A percentile compares a stretch with the other conserved stretches of the same genome.
phyloP scores from a whole-genome alignment of 2,113 vertebrate species.

The Delphinus delphis region DNA sequence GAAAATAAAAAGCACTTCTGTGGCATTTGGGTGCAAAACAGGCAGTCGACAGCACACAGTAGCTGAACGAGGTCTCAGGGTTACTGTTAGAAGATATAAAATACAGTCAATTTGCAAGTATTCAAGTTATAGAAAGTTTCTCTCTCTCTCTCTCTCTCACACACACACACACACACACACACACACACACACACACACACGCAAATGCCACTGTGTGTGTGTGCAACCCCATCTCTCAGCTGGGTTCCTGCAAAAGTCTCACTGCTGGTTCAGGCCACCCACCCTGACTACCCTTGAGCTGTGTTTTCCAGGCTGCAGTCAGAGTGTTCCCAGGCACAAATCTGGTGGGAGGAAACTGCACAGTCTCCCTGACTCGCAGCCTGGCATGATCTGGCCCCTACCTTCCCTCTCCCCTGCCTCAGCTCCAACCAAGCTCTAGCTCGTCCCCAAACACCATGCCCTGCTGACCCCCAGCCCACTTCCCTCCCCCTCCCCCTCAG shows the following conservation, averaged over 20 bases:
- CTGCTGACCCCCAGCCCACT: not conserved
- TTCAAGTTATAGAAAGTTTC: not conserved
- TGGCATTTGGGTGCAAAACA: not conserved
- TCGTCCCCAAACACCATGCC: too few relatives aligned
- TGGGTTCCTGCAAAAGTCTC: not conserved
- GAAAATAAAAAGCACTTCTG: not conserved
- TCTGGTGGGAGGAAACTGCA: not conserved
- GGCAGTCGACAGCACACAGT: not conserved
- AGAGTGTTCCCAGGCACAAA: not conserved
- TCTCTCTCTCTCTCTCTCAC: too few relatives aligned
- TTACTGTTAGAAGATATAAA: not conserved
- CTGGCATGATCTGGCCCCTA: not conserved
- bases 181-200: not conserved
- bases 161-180: not conserved
- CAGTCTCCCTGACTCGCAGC: not conserved
- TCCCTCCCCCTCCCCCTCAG: not conserved
- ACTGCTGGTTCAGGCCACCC: not conserved
- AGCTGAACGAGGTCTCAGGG: not conserved
- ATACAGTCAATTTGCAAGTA: not conserved
- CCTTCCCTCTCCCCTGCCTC: not conserved
- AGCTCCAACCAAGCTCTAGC: not conserved
- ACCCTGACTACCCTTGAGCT: not conserved
- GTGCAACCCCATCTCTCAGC: not conserved
- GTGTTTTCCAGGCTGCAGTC: not conserved
- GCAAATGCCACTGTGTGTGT: not conserved